phyloP scores from a whole-genome alignment of 2,797 vertebrate species.

The Cynopterus sphinx region DNA sequence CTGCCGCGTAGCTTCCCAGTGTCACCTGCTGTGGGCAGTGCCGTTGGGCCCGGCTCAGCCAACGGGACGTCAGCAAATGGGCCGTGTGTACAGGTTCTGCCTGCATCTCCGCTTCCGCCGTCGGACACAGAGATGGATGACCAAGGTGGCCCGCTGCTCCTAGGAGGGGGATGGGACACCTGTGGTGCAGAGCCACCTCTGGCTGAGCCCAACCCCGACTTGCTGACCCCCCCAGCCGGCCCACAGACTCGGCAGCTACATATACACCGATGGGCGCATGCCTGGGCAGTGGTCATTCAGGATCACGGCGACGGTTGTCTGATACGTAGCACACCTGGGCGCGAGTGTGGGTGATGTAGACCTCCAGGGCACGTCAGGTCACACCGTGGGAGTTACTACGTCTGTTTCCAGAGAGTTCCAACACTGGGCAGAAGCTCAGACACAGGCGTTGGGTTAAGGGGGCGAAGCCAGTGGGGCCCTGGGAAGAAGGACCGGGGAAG shows the following conservation, averaged over 20 bases:
- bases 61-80: neutral
- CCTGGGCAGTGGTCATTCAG: neutral
- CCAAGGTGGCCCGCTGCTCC: neutral
- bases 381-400: neutral
- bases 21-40: accelerated
- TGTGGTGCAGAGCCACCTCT: accelerated
- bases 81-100: neutral
- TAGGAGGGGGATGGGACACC: neutral
- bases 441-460: neutral
- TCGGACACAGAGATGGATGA: neutral
- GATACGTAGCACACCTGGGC: neutral
- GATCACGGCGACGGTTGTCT: neutral
- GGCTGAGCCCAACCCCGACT: neutral
- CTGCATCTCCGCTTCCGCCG: neutral
- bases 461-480: neutral
- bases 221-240: neutral
- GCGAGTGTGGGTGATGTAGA: neutral
- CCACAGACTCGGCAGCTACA: neutral
- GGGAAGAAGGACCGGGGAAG: neutral
- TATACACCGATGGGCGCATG: accelerated
- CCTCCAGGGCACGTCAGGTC: neutral
- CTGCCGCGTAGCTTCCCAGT: accelerated
- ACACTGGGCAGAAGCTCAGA: neutral
- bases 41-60: neutral
- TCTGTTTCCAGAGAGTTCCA: neutral